These are phyloP conservation scores for Phengaris arion DNA, from an alignment of 2,888 invertebrate genomes.

Conservation along the genomic window DNA sequence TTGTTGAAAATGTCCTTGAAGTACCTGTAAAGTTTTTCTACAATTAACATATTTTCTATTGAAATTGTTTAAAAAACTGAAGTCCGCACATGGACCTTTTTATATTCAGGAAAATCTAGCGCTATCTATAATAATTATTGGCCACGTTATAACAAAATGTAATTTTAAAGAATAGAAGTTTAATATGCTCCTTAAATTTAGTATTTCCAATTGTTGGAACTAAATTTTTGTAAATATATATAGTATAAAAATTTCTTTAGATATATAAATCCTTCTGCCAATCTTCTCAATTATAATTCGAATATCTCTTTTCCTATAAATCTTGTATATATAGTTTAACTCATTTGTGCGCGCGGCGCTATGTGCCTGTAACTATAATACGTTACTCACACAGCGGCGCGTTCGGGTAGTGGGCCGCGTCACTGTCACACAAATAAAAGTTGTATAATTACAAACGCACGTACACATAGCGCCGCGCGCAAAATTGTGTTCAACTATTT, in stretches of 20 bases:
- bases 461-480: too few species aligned
- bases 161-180: neutral
- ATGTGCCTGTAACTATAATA: too few species aligned
- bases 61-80: too few species aligned
- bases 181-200: neutral
- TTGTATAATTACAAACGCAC: too few species aligned
- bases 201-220: neutral
- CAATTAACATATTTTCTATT: too few species aligned
- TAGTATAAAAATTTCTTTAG: neutral
- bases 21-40: too few species aligned
- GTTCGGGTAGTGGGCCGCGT: too few species aligned
- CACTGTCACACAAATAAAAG: too few species aligned
- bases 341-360: too few species aligned
- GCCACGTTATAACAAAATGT: neutral
- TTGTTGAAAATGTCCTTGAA: too few species aligned
- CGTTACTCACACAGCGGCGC: too few species aligned
- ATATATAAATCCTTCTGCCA: neutral
- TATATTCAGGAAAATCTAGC: neutral
- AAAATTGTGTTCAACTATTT: too few species aligned
- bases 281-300: neutral
- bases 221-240: conserved; percentile 4
- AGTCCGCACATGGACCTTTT: neutral
- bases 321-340: neutral
- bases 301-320: conserved; percentile 11
- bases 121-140: neutral